Evolutionary conservation across 37 sponge, comb jelly and placozoan species (phyloP).

Genomic region (Geodia barretti): DNA sequence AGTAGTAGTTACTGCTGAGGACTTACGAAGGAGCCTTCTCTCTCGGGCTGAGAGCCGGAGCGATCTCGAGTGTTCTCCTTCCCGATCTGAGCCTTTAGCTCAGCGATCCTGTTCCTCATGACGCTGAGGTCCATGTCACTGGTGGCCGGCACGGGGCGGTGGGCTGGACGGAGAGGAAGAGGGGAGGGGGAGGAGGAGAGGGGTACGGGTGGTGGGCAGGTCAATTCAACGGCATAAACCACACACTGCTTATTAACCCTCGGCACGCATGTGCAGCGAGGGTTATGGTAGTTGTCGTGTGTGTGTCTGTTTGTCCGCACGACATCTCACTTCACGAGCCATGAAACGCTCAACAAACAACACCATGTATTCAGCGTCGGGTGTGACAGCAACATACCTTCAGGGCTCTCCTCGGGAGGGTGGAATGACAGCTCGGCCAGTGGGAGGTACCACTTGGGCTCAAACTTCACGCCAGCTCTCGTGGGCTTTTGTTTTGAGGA

Average conservation of each 20-base stretch:
- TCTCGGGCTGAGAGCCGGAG: conserved; percentile 12
- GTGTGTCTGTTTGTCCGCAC: too few species aligned
- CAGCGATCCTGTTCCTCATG: conserved; percentile 77
- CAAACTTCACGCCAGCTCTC: conserved; percentile 69
- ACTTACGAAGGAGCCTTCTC: conserved; percentile 7
- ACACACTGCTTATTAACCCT: too few species aligned
- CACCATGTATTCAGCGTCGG: not conserved
- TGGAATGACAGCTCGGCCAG: conserved; percentile 68
- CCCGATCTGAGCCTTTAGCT: conserved; percentile 65
- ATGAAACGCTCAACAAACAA: not conserved
- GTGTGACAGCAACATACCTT: conserved; percentile 15
- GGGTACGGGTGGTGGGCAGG: not conserved
- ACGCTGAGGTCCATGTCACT: conserved; percentile 74
- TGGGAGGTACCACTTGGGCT: conserved; percentile 85
- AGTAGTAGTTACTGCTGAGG: not conserved
- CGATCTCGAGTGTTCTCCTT: conserved; percentile 23
- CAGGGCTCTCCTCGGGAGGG: conserved; percentile 34
- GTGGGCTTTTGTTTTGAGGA: conserved; percentile 79
- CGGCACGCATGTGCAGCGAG: too few species aligned
- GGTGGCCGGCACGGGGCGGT: conserved; percentile 67
- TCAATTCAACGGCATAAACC: too few species aligned
- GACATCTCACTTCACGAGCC: too few species aligned
- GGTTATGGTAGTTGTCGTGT: too few species aligned
- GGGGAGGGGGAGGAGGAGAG: not conserved
- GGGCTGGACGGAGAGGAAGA: conserved; percentile 18